Evolutionary conservation across 1,140 invertebrate species (phyloP), one percentile per base, ranked within the genome.

Genomic region (Lepidurus apus): DNA sequence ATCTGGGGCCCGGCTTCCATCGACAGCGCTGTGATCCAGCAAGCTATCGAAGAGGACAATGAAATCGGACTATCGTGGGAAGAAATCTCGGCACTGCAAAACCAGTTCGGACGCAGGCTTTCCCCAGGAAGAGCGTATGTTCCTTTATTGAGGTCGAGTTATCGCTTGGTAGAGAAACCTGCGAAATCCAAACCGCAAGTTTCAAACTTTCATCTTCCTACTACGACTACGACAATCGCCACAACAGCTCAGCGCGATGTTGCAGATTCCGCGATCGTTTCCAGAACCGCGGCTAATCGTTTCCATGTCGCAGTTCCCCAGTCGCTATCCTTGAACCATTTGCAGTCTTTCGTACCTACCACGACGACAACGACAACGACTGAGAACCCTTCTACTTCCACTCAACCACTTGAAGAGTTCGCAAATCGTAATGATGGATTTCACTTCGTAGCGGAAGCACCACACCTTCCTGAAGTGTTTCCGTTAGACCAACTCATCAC

Each of bases 311-410:
- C 53, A 65, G 4, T 4, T n/a, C 17, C 21, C 2, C n/a, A 65
- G 53, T 21, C 17, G 0, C n/a, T n/a, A 65, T 21, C 53, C 0
- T 21, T n/a, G 21, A 13, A 21, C 7, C 17, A 65, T 8, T 13
- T 65, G 17, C 53, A 65, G 53, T 65, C 53, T 13, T 65, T n/a
- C 21, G 53, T 21, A 13, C 53, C n/a, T 65, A n/a, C 53, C 17
- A 65, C 53, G 53, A 65, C 53, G 17, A 65, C 53, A 65, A 65
- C 53, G 53, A 65, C 53, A 4, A 65, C 53, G 53, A 65, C 53
- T n/a, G 53, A 65, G 21, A 65, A n/a, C n/a, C 53, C 53, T 13
- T 65, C 53, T 7, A 65, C 53, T 65, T 65, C 53, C 53, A n/a
- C 53, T 65, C 53, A 65, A 65, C 53, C 10, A 4, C 17, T 65